Percentiles rank a stretch among this genome's conserved stretches.
Evolutionary conservation across 2,888 invertebrate species (phyloP).

Genomic region (Parasteatoda lunata): DNA sequence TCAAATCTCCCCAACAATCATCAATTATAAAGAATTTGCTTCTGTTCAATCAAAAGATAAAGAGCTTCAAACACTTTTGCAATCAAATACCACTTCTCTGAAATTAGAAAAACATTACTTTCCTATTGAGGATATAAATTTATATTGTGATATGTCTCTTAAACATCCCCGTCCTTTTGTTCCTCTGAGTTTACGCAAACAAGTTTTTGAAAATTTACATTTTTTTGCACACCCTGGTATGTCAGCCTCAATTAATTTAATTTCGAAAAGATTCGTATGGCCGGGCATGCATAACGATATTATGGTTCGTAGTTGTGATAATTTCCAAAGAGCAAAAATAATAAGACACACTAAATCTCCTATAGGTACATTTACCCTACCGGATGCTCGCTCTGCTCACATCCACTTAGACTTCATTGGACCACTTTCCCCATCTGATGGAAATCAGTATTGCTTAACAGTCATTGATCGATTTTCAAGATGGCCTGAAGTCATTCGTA

Average conservation of each 20-base stretch:
- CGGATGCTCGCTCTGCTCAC: slow-evolving; percentile 37
- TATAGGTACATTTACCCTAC: slow-evolving; percentile 23
- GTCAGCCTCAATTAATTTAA: background rate
- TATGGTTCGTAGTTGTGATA: background rate
- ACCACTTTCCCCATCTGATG: slow-evolving; percentile 7
- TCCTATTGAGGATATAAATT: background rate
- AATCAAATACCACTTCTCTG: background rate
- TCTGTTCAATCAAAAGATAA: background rate
- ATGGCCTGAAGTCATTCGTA: no score
- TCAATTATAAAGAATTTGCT: background rate
- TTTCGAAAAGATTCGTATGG: slow-evolving; percentile 8
- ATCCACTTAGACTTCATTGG: slow-evolving; percentile 14
- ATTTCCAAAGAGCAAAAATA: background rate
- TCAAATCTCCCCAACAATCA: background rate
- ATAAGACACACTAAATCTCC: slow-evolving; percentile 3
- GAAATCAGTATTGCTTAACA: slow-evolving; percentile 16
- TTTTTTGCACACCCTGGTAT: slow-evolving; percentile 6
- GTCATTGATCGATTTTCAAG: background rate
- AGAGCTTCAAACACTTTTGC: background rate
- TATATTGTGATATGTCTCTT: slow-evolving; percentile 1
- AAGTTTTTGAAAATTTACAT: background rate
- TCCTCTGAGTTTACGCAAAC: background rate
- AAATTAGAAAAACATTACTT: background rate
- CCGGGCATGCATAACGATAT: slow-evolving; percentile 8
- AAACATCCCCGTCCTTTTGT: slow-evolving; percentile 15